These are phyloP conservation scores for Sylvietta virens DNA, from an alignment of 2,113 vertebrate genomes.

Conservation along the genomic window DNA sequence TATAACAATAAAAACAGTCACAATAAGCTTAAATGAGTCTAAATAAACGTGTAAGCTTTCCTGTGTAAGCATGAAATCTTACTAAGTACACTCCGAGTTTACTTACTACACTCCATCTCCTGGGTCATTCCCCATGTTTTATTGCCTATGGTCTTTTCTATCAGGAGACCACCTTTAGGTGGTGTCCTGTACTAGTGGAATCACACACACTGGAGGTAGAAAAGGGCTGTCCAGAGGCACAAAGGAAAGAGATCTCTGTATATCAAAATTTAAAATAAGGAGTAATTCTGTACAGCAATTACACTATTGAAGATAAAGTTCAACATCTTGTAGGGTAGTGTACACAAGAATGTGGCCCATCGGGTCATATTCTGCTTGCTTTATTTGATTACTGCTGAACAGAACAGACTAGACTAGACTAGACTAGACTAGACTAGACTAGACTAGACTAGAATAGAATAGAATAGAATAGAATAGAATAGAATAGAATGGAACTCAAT, in stretches of 20 bases:
- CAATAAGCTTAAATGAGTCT: not conserved
- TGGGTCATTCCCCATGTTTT: not conserved
- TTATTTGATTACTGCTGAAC: not conserved
- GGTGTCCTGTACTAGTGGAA: not conserved
- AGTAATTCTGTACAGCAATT: not conserved
- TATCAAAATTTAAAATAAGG: not conserved
- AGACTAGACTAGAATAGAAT: not conserved
- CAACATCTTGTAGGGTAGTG: rapidly evolving
- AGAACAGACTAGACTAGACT: not conserved
- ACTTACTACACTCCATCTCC: not conserved
- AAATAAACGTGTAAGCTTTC: not conserved
- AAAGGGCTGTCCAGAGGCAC: not conserved
- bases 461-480: not conserved
- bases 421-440: not conserved
- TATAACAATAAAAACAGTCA: not conserved
- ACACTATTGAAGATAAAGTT: not conserved
- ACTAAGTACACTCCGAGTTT: not conserved
- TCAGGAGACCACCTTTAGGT: not conserved
- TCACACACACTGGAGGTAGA: not conserved
- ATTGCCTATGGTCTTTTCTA: not conserved
- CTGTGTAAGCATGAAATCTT: not conserved
- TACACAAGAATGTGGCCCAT: not conserved
- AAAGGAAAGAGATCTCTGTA: not conserved
- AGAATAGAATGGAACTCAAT: rapidly evolving
- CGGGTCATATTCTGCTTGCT: not conserved